Conservation (phyloP, 2,888 invertebrate species). For the Syritta pipiens region DNA sequence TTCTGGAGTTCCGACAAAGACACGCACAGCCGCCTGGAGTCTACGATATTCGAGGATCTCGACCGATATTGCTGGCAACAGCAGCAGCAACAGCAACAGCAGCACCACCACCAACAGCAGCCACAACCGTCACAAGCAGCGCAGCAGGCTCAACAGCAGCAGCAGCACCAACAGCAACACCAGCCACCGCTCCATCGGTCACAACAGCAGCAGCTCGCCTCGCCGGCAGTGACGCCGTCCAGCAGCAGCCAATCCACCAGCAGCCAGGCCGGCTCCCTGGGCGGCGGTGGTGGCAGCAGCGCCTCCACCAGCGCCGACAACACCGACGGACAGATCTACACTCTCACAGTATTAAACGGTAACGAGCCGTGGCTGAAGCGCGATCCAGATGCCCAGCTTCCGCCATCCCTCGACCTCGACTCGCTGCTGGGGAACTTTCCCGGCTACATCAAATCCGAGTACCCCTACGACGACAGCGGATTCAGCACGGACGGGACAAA, state of each 20-base stretch:
- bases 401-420: slow-evolving; percentile 86
- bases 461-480: slow-evolving; percentile 88
- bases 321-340: slow-evolving; percentile 90
- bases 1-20: slow-evolving; percentile 82
- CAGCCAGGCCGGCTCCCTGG: slow-evolving; percentile 69
- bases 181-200: slow-evolving; percentile 79
- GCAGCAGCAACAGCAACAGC: slow-evolving; percentile 77
- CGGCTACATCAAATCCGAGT: slow-evolving; percentile 86
- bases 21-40: slow-evolving; percentile 84
- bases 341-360: slow-evolving; percentile 91
- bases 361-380: slow-evolving; percentile 85
- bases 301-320: slow-evolving; percentile 79
- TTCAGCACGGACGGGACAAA: slow-evolving; percentile 84
- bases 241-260: slow-evolving; percentile 56
- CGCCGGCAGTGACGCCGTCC: slow-evolving; percentile 47
- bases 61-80: slow-evolving; percentile 91
- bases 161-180: slow-evolving; percentile 78
- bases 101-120: slow-evolving; percentile 79
- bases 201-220: slow-evolving; percentile 65
- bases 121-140: slow-evolving; percentile 68
- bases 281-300: slow-evolving; percentile 71
- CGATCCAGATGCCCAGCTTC: slow-evolving; percentile 81
- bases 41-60: slow-evolving; percentile 89
- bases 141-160: slow-evolving; percentile 82
- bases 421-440: slow-evolving; percentile 88